Base-by-base conservation (phyloP, 2,888 invertebrate genomes). In the Clostera curtula region DNA sequence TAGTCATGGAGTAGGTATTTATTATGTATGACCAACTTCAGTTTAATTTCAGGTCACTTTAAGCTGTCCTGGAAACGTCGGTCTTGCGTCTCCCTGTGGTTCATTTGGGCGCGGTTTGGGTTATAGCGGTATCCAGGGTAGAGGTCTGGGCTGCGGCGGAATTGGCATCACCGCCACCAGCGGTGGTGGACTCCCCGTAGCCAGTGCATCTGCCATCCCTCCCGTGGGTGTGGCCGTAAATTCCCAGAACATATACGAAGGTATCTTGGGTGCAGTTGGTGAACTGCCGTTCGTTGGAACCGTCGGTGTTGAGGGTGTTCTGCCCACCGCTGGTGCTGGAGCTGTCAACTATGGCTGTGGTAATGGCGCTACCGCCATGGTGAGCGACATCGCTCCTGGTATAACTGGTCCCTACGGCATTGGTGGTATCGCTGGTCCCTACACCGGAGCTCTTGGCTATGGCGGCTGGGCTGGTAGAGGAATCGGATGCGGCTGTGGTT, bases 171-270 rank as follows among this genome's bases (percentile, higher is more conserved):
- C 38, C 10, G 35, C 43, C 8, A 41, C 47, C 25, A 39, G 43
- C 23, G 56, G 61, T 2, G 58, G 56, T 3, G 49, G 48, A 3
- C 45, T 67, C 9, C 31, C 49, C 3, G 43, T 56, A 0, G 35
- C 49, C 29, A 58, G 61, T 27, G 31, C 34, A 2, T 63, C 62
- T 5, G 48, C 56, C 3, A 25, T 54, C 22, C 27, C 53, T 1
- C 59, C 62, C 8, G 43, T 38, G 8, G 66, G 68, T 1, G 44
- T 67, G 5, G 49, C 56, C 5, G 41, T 66, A 12, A 29, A 46
- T 2, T 61, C 66, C 20, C 62, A 64, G 19, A 66, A 66, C 28
- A 44, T 43, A 1, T 58, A 51, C 32, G 60, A 60, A 31, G 67
- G 66, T 3, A 26, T 41, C n/a, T 31, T 66, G 6, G 27, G 35